A percentile compares a stretch with the other conserved stretches of the same genome.
phyloP scores from a whole-genome alignment of 1,140 invertebrate genomes.

The Globodera ellingtonae region DNA sequence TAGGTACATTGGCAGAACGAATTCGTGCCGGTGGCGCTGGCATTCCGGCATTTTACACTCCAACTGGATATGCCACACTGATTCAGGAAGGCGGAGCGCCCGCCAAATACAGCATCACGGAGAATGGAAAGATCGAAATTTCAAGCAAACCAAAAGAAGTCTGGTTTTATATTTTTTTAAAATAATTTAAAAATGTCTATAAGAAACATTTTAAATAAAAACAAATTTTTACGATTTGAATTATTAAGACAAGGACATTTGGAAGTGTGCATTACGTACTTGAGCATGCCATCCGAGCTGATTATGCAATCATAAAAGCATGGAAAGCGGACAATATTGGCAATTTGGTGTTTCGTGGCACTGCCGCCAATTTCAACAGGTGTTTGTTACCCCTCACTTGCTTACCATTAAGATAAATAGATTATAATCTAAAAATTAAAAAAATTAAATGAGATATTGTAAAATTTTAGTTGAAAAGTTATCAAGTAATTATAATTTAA shows the following conservation, averaged over 20 bases:
- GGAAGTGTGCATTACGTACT: slow-evolving; percentile 85
- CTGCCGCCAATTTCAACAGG: slow-evolving; percentile 61
- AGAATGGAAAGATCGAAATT: slow-evolving; percentile 67
- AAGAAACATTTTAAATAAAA: slow-evolving; percentile 14
- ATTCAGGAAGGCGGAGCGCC: slow-evolving; percentile 89
- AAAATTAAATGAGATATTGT: no score
- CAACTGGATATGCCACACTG: slow-evolving; percentile 90
- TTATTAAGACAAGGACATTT: slow-evolving; percentile 73
- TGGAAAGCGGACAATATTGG: slow-evolving; percentile 92
- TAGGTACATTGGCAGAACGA: slow-evolving; percentile 88
- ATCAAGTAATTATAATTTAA: not conserved
- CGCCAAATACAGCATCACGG: slow-evolving; percentile 79
- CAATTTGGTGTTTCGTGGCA: slow-evolving; percentile 80
- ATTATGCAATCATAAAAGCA: slow-evolving; percentile 93
- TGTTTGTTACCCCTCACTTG: not conserved
- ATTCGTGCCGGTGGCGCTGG: slow-evolving; percentile 92
- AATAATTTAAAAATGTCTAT: slow-evolving; percentile 15
- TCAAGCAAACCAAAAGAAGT: slow-evolving; percentile 69
- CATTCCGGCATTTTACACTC: slow-evolving; percentile 95
- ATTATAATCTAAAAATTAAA: no score
- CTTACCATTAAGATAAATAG: no score
- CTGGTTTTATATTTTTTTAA: slow-evolving; percentile 49
- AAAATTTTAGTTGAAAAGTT: no score
- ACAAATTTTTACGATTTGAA: slow-evolving; percentile 14
- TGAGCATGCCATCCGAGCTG: slow-evolving; percentile 92